Evolutionary conservation across 2,888 invertebrate genomes (phyloP).

Genomic region (Koerneria pararmatus): DNA sequence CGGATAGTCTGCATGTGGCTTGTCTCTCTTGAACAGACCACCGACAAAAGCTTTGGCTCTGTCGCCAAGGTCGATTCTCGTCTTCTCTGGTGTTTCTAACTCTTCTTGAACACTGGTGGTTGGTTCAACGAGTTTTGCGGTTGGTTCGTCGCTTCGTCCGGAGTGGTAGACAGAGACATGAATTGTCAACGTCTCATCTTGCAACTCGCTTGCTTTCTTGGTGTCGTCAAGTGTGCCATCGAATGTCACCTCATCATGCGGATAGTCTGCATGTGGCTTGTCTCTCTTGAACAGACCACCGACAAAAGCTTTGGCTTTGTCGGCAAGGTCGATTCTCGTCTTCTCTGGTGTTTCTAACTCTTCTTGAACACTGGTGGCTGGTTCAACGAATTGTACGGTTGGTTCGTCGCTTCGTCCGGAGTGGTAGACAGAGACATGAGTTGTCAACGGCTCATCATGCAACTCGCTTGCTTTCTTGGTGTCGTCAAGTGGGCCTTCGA

Average conservation of each 20-base stretch:
- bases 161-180: slow-evolving; percentile 14
- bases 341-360: too few species aligned
- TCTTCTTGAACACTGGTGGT: too few species aligned
- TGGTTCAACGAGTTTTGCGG: too few species aligned
- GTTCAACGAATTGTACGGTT: neutral
- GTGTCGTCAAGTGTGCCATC: neutral
- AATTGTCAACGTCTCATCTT: neutral
- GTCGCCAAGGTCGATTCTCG: slow-evolving; percentile 11
- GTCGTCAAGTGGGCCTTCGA: neutral
- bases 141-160: neutral
- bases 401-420: neutral
- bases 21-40: slow-evolving; percentile 8
- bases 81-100: slow-evolving; percentile 6
- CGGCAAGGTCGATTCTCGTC: too few species aligned
- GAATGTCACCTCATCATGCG: neutral
- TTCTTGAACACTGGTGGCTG: too few species aligned
- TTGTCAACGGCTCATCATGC: neutral
- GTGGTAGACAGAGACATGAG: slow-evolving; percentile 3
- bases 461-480: neutral
- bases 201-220: neutral
- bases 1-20: slow-evolving; percentile 7
- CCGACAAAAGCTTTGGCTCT: slow-evolving; percentile 11
- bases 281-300: too few species aligned
- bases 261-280: slow-evolving; percentile 11
- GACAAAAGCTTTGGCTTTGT: too few species aligned